Conservation (phyloP, 1,140 invertebrate genomes). For the Drosophila nigrodunni region DNA sequence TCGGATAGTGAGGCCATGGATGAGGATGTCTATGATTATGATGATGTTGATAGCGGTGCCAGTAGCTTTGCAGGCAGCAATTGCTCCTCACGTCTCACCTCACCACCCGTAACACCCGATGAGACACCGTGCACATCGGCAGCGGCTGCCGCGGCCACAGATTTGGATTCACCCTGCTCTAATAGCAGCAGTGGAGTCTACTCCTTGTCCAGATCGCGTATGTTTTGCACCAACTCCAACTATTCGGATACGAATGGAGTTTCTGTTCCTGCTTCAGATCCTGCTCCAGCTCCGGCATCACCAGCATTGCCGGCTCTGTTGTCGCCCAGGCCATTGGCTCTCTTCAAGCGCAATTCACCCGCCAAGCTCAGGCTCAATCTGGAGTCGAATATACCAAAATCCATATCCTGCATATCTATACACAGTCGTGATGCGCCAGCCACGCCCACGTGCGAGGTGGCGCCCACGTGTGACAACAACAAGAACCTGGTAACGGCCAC, state of each 20-base stretch:
- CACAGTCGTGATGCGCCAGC: constrained; percentile 54
- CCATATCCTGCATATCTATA: constrained; percentile 77
- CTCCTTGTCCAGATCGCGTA: constrained; percentile 34
- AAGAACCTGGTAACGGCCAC: constrained; percentile 3
- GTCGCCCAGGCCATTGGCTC: constrained; percentile 63
- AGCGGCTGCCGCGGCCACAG: constrained; percentile 41
- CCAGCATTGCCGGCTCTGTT: constrained; percentile 32
- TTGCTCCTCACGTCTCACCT: constrained; percentile 77
- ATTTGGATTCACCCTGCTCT: constrained; percentile 66
- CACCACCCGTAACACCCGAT: constrained; percentile 75
- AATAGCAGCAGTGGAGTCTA: constrained; percentile 65
- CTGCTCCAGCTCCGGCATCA: constrained; percentile 1
- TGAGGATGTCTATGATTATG: constrained; percentile 72
- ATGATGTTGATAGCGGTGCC: constrained; percentile 71
- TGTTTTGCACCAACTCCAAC: constrained; percentile 8
- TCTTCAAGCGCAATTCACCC: constrained; percentile 79
- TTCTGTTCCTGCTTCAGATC: neutral
- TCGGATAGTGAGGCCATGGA: constrained; percentile 77
- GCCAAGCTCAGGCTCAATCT: constrained; percentile 79
- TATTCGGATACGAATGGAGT: neutral
- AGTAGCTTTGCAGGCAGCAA: constrained; percentile 73
- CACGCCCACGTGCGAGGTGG: constrained; percentile 63
- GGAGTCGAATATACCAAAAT: constrained; percentile 69
- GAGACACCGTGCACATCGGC: constrained; percentile 70
- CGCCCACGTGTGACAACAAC: constrained; percentile 36